Evolutionary conservation across 2,888 invertebrate genomes (phyloP).

Genomic region (Stenichneumon culpator): DNA sequence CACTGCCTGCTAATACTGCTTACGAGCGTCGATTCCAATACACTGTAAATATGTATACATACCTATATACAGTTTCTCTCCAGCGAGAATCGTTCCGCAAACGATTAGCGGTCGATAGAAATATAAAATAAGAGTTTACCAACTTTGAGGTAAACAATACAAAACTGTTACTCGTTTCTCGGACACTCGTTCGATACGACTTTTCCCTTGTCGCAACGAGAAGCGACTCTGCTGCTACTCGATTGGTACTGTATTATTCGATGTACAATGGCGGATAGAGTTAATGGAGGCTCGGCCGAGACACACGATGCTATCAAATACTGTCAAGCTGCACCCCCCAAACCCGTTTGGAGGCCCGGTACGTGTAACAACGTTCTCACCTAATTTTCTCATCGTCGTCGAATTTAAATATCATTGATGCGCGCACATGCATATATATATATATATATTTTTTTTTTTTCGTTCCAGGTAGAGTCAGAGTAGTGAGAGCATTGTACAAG

Average conservation of each 20-base stretch:
- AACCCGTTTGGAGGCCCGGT: slow-evolving; percentile 83
- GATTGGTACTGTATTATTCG: slow-evolving; percentile 10
- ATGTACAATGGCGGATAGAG: slow-evolving; percentile 60
- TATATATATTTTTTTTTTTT: slow-evolving; percentile 13
- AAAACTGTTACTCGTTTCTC: not conserved
- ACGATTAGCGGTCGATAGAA: not conserved
- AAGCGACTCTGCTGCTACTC: not conserved
- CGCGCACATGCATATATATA: not conserved
- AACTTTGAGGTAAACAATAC: not conserved
- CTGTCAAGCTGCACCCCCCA: slow-evolving; percentile 75
- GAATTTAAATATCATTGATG: not conserved
- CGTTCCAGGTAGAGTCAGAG: slow-evolving; percentile 86
- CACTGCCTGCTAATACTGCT: no score
- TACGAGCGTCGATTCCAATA: no score
- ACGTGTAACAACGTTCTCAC: slow-evolving; percentile 66
- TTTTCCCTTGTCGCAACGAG: not conserved
- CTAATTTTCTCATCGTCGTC: slow-evolving; percentile 3
- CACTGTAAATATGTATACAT: no score
- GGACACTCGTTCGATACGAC: not conserved
- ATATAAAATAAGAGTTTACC: not conserved
- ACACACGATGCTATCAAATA: slow-evolving; percentile 46
- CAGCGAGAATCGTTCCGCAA: no score
- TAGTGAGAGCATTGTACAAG: slow-evolving; percentile 87
- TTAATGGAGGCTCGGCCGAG: slow-evolving; percentile 38
- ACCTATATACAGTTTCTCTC: no score